phyloP scores from a whole-genome alignment of 2,113 vertebrate species.

The Zosterops hypoxanthus region DNA sequence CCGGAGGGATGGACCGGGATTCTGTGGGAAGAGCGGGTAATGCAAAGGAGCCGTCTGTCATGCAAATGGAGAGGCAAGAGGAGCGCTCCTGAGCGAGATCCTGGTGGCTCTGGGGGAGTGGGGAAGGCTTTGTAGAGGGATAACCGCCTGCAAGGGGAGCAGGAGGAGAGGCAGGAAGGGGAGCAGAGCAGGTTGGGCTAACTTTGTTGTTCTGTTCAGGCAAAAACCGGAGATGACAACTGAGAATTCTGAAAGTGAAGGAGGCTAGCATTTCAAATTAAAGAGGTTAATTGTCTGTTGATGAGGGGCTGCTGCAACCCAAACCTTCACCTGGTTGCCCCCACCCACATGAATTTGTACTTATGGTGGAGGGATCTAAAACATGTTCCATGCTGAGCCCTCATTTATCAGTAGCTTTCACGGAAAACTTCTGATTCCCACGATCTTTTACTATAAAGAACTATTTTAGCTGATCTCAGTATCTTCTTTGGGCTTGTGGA shows the following conservation, averaged over 20 bases:
- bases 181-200: not conserved
- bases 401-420: not conserved
- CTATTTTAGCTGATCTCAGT: not conserved
- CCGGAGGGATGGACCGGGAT: not conserved
- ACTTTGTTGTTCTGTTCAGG: not conserved
- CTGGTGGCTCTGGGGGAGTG: not conserved
- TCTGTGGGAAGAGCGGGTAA: not conserved
- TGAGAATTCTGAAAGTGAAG: not conserved
- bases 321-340: not conserved
- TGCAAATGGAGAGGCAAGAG: not conserved
- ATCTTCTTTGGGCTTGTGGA: not conserved
- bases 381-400: not conserved
- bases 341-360: not conserved
- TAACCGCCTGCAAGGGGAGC: not conserved
- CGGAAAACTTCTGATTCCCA: not conserved
- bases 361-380: not conserved
- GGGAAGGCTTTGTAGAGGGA: not conserved
- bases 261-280: not conserved
- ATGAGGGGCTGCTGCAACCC: not conserved
- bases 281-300: not conserved
- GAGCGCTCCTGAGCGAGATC: not conserved
- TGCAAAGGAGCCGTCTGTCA: constrained; percentile 1
- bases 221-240: not conserved
- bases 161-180: not conserved
- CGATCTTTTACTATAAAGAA: not conserved